Base-by-base conservation (phyloP, 2,797 vertebrate genomes). In the Pangasius sanitwongsei region DNA sequence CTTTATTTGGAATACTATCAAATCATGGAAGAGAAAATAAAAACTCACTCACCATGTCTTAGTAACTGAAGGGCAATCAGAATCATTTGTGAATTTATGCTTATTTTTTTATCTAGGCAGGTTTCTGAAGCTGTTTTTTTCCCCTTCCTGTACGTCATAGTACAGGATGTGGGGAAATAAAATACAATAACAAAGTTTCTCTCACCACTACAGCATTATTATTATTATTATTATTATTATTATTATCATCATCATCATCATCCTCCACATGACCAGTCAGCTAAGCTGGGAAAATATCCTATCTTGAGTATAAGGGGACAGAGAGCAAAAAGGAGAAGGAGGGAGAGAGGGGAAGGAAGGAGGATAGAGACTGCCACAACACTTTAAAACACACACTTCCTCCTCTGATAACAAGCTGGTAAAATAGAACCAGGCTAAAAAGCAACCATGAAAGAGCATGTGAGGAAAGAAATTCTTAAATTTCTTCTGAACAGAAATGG, bases 401-500 rank as follows among this genome's bases (percentile, higher is more conserved):
- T 18, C 25, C 61, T 57, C 82, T 83, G 69, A 83, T 70, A 89
- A 82, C 65, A 74, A 85, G 61, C 25, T 82, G 72, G 69, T 69
- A 85, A 70, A 63, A 67, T 6, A 18, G 28, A 88, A 70, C 37
- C 67, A 84, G 72, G 53, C 57, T 53, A 59, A 44, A 87, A 87
- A 83, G 67, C 57, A 81, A 83, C 41, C 44, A 83, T 61, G 57
- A 89, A 86, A 59, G 31, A 85, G 41, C 69, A 70, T 63, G 84
- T 65, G 55, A 37, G 91, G 91, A 93, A 90, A 84, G 37, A 65
- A 90, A 31, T 50, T 63, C 69, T 89, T 91, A 18, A 63, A 75
- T 44, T 41, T 41, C 41, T 41, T 41, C 41, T 41, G 41, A 44
- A 70, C 4, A 41, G 25, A 12, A 83, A 72, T 6, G 25, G 31